phyloP scores from a whole-genome alignment of 2,113 vertebrate genomes.

The Castor canadensis region DNA sequence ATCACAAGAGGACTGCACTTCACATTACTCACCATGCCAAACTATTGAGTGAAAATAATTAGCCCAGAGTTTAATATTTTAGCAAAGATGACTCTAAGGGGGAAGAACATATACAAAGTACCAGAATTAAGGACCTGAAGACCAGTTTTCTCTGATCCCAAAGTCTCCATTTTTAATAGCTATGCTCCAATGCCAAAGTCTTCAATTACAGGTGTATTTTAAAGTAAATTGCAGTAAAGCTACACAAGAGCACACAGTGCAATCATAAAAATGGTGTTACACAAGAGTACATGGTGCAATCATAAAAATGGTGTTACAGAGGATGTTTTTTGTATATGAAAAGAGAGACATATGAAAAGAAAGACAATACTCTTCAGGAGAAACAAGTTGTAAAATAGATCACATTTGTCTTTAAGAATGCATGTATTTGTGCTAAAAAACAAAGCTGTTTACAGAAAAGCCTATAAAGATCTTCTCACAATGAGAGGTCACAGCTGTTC shows the following conservation, averaged over 20 bases:
- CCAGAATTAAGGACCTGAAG: not conserved
- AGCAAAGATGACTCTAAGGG: not conserved
- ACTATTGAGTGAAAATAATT: not conserved
- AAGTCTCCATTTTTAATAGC: not conserved
- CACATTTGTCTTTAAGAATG: not conserved
- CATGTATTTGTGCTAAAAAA: not conserved
- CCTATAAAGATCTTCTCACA: conserved; percentile 17
- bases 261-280: not conserved
- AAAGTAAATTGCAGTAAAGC: conserved; percentile 10
- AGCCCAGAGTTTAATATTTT: not conserved
- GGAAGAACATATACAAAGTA: not conserved
- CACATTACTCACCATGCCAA: not conserved
- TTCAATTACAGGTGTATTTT: not conserved
- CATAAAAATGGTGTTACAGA: not conserved
- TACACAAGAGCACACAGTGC: not conserved
- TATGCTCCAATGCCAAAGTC: not conserved
- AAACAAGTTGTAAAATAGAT: not conserved
- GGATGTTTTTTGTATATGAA: not conserved
- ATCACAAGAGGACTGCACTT: not conserved
- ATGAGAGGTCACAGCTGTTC: not conserved
- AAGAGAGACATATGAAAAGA: conserved; percentile 31
- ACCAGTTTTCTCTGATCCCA: not conserved
- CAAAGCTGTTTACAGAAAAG: not conserved
- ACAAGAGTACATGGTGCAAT: not conserved
- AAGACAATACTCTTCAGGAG: not conserved